Evolutionary conservation across 2,797 vertebrate species (phyloP).

Genomic region (Euphonia xanthogaster): DNA sequence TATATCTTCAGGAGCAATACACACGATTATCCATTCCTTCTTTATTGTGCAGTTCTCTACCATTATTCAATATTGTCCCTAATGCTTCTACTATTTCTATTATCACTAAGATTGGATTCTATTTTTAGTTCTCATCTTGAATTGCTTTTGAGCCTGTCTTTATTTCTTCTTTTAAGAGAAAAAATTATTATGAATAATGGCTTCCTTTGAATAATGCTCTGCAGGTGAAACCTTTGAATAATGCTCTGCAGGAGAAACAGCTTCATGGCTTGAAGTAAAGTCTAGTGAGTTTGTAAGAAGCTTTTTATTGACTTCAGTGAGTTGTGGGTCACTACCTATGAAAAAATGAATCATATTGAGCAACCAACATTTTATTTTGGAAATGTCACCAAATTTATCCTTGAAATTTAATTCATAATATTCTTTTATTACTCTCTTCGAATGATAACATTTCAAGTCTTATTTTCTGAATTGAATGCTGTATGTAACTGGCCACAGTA

Average conservation of each 20-base stretch:
- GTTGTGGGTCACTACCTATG: background rate
- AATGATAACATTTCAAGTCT: background rate
- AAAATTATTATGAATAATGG: background rate
- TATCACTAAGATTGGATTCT: background rate
- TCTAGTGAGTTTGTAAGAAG: background rate
- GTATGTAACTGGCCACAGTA: background rate
- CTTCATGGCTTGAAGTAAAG: background rate
- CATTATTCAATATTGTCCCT: background rate
- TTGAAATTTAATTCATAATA: background rate
- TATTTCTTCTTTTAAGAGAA: background rate
- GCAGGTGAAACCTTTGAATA: background rate
- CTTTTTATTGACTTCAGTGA: background rate
- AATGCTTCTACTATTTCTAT: background rate
- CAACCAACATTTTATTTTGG: background rate
- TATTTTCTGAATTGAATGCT: background rate
- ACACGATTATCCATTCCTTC: background rate
- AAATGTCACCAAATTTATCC: background rate
- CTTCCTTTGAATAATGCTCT: background rate
- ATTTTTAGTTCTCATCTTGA: background rate
- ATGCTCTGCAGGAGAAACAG: background rate
- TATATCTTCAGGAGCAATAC: background rate
- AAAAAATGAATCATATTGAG: background rate
- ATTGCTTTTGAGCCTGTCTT: background rate
- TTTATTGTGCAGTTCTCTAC: background rate
- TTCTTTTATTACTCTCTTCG: background rate